Evolutionary conservation across 1,140 invertebrate species (phyloP).

Genomic region (Diorhabda elongata): DNA sequence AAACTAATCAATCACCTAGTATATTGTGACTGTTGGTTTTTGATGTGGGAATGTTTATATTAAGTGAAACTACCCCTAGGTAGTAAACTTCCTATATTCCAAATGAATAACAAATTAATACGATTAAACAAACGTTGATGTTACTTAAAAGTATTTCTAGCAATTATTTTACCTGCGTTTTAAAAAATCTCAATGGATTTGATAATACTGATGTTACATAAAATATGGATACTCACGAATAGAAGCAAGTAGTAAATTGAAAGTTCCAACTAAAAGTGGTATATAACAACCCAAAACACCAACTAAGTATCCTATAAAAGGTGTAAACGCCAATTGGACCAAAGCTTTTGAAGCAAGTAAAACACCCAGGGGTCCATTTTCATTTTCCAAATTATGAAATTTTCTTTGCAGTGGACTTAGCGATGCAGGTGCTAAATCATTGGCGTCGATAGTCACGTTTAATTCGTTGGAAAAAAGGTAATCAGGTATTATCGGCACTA

Average conservation of each 20-base stretch:
- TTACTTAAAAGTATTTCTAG: too few species aligned
- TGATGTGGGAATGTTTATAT: too few species aligned
- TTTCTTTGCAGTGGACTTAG: constrained; percentile 44
- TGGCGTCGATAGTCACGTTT: constrained; percentile 24
- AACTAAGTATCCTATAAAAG: constrained; percentile 71
- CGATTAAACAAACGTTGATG: too few species aligned
- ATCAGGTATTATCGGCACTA: constrained; percentile 84
- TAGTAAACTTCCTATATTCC: too few species aligned
- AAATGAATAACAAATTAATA: too few species aligned
- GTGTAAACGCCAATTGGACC: constrained; percentile 80
- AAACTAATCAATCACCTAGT: too few species aligned
- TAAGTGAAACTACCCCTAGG: too few species aligned
- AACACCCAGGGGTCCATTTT: constrained; percentile 74
- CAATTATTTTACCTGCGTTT: too few species aligned
- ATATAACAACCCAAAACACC: constrained; percentile 68
- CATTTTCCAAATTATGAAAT: constrained; percentile 50
- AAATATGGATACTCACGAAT: constrained; percentile 59
- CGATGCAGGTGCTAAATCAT: constrained; percentile 29
- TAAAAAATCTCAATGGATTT: too few species aligned
- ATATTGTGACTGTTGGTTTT: too few species aligned
- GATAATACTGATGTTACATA: too few species aligned
- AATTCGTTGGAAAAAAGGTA: constrained; percentile 62
- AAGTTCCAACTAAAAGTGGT: constrained; percentile 77
- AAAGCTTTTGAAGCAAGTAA: constrained; percentile 83
- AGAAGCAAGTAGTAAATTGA: constrained; percentile 75